Evolutionary conservation across 1,140 invertebrate species (phyloP), one percentile per base, ranked within the genome.

Genomic region (Bicyclus anynana): DNA sequence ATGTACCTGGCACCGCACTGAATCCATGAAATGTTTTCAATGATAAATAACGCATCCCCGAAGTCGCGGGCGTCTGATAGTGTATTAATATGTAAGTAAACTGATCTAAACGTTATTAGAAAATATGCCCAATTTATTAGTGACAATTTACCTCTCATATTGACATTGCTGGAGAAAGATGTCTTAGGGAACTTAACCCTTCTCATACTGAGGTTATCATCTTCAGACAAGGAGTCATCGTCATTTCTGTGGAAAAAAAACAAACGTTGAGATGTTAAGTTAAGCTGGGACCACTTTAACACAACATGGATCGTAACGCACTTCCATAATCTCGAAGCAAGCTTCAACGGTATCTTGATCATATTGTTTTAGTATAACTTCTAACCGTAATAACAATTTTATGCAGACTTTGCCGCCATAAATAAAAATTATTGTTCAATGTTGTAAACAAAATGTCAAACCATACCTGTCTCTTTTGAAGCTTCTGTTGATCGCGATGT

Each of bases 371-470:
- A 14, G 12, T 46, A 46, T 48, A 44, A 65, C 60, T 71, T 33
- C 5, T 38, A 26, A 60, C 17, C 2, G 0, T 16, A 20, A 1
- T 59, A 56, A 46, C 44, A 55, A 59, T 46, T 46, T 67, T 72
- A 69, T 67, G 71, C 29, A 27, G 62, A 72, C 79, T 87, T 87
- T 87, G 67, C 84, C 84, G 84, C 84, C 84, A 87, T 87, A 85
- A 86, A 79, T 67, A 69, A 12, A 69, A 47, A 44, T 14, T 26
- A 14, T 67, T 47, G 40, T 59, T 49, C 50, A 74, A 65, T 72
- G 72, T 83, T 83, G 80, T 85, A 85, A 85, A 84, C 81, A 87
- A 72, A 75, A 69, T 80, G 84, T 87, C 82, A 87, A 76, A 84
- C 74, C 79, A 78, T 84, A 86, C 84, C 84, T 87, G 80, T 85